Percentiles rank a stretch among this genome's conserved stretches.
These are phyloP conservation scores for Drosophila bifasciata DNA, from an alignment of 1,140 invertebrate species.

Conservation along the genomic window DNA sequence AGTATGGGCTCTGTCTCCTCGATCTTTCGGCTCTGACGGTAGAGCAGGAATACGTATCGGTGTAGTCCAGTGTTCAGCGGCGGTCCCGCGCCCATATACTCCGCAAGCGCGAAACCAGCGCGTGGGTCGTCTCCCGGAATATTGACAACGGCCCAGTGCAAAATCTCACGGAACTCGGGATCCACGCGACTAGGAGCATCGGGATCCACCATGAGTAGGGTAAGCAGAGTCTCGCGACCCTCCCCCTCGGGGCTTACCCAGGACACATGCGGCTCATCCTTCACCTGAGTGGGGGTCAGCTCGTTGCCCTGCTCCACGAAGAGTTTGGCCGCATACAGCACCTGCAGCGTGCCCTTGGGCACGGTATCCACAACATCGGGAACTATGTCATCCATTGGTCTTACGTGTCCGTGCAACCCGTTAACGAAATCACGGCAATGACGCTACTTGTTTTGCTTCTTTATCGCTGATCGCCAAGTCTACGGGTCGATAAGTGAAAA, in stretches of 20 bases:
- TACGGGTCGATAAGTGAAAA: constrained; percentile 30
- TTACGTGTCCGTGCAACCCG: constrained; percentile 21
- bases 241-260: constrained; percentile 86
- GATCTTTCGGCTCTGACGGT: constrained; percentile 87
- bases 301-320: constrained; percentile 89
- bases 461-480: constrained; percentile 59
- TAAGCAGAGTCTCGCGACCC: constrained; percentile 86
- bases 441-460: constrained; percentile 34
- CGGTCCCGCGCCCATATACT: constrained; percentile 94
- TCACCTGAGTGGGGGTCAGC: constrained; percentile 90
- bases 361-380: constrained; percentile 88
- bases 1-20: constrained; percentile 44
- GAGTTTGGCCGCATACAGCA: constrained; percentile 86
- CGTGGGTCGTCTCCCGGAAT: constrained; percentile 91
- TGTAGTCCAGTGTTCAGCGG: constrained; percentile 93
- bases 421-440: constrained; percentile 25
- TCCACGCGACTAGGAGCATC: constrained; percentile 94
- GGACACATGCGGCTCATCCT: constrained; percentile 87
- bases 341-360: constrained; percentile 83
- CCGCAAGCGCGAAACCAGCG: constrained; percentile 90
- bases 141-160: constrained; percentile 96
- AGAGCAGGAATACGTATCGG: constrained; percentile 95
- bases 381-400: constrained; percentile 58
- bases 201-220: constrained; percentile 93
- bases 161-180: constrained; percentile 92